Conservation (phyloP, 2,113 vertebrate genomes). For the Bambusicola thoracicus region DNA sequence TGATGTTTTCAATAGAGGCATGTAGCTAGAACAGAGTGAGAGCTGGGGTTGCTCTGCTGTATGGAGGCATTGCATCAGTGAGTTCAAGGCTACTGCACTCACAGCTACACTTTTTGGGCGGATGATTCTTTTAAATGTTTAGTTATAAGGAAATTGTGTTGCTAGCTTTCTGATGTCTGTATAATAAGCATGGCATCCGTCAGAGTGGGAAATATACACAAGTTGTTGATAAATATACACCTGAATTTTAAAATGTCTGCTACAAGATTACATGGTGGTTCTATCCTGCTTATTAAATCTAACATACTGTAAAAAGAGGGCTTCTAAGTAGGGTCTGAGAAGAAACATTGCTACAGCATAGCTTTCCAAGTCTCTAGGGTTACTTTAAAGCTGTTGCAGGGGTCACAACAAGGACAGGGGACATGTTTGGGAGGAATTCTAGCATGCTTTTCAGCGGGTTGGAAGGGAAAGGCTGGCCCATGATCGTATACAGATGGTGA, state of each 20-base stretch:
- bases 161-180: neutral
- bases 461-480: neutral
- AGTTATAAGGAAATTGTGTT: neutral
- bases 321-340: neutral
- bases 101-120: neutral
- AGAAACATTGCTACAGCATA: neutral
- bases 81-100: neutral
- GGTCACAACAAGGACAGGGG: neutral
- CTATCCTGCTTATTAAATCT: neutral
- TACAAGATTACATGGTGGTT: neutral
- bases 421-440: neutral
- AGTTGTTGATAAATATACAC: neutral
- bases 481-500: constrained; percentile 24
- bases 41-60: neutral
- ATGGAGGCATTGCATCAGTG: neutral
- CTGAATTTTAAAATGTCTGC: neutral
- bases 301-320: neutral
- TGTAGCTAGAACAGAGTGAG: neutral
- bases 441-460: neutral
- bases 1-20: neutral
- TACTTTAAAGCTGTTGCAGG: neutral
- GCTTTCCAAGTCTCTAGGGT: neutral
- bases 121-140: neutral
- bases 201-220: neutral
- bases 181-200: neutral